Base-by-base conservation (phyloP, 2,888 invertebrate genomes). In the Hydropsyche betteni region DNA sequence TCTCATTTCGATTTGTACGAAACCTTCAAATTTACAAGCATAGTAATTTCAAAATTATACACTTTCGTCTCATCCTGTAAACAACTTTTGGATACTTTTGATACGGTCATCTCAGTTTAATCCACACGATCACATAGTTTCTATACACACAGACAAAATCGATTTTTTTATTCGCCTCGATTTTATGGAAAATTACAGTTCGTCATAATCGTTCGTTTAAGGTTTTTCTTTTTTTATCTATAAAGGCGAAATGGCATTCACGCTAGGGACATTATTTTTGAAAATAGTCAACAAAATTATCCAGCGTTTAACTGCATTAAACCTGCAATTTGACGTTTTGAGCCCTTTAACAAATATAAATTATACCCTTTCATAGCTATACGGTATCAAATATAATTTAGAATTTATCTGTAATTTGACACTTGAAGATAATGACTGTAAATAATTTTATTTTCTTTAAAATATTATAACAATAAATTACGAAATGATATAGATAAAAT, bases 41-140 rank as follows among this genome's bases (percentile, higher is more conserved):
- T 69, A 68, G 78, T 78, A 76, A 78, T 78, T 76, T 76, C 44
- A 69, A 78, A 78, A 78, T 78, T 78, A 78, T 75, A 68, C 75
- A 51, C 78, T 76, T 74, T 76, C 75, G 58, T 36, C 36, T 53
- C 70, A 36, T 64, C 64, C 34, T 64, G 34, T 64, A 64, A 64
- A 64, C 64, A 64, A 34, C 64, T 64, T 36, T 36, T 64, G 34
- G 64, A 44, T 64, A 64, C 64, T 64, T 64, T 64, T 36, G 34
- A 64, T 34, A 33, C 36, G 36, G 36, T 34, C 36, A 36, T 64
- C 34, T 64, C 34, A n/a, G 44, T 44, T 44, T 44, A 10, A 44
- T 44, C 44, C 34, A 64, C 64, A 64, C 64, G 6, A 33, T 64
- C 36, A n/a, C 24, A 36, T 6, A 7, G 64, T 24, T 61, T 61